phyloP scores from a whole-genome alignment of 2,888 invertebrate species.

The Blomia tropicalis region DNA sequence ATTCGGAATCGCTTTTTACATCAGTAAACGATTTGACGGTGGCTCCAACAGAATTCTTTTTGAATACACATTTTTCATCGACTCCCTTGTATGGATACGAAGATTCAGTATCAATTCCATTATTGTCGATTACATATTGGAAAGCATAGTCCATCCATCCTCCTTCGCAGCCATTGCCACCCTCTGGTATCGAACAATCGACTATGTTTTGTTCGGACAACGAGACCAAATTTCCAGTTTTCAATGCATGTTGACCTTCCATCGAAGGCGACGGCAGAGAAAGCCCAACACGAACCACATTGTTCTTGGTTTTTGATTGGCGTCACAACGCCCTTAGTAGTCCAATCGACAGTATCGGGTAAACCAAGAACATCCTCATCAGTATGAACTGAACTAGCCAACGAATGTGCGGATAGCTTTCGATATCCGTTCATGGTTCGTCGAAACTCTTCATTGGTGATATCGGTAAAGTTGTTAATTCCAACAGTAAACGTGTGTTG shows the following conservation, averaged over 20 bases:
- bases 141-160: constrained; percentile 34
- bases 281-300: constrained; percentile 83
- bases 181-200: constrained; percentile 60
- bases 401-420: neutral
- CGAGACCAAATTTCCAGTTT: constrained; percentile 54
- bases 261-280: constrained; percentile 63
- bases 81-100: constrained; percentile 69
- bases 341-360: constrained; percentile 26
- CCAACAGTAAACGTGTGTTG: constrained; percentile 13
- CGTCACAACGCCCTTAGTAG: constrained; percentile 24
- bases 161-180: constrained; percentile 73
- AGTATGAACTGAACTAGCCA: too few species aligned
- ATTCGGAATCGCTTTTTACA: constrained; percentile 54
- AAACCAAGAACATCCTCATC: neutral
- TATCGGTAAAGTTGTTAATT: constrained; percentile 24
- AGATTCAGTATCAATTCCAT: constrained; percentile 72
- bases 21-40: constrained; percentile 63
- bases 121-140: constrained; percentile 42
- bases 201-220: constrained; percentile 83
- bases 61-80: constrained; percentile 35
- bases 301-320: constrained; percentile 34
- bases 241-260: constrained; percentile 66
- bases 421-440: neutral
- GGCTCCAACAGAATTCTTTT: constrained; percentile 49
- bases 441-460: constrained; percentile 18